Base-by-base conservation (phyloP, 2,888 invertebrate genomes). In the Anodontia alba region DNA sequence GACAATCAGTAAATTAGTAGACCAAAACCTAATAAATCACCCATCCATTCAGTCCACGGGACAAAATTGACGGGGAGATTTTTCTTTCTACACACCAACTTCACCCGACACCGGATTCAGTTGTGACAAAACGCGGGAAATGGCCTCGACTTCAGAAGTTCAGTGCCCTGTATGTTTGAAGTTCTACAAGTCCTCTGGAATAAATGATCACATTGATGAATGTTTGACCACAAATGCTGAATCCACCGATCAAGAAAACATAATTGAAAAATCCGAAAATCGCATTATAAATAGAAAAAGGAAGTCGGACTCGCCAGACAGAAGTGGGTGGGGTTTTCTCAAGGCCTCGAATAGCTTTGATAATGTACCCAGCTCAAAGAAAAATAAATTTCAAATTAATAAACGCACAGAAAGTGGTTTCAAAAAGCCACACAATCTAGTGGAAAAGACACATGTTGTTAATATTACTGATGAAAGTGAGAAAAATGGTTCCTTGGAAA, bases 101-200 rank as follows among this genome's bases (percentile, higher is more conserved):
- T 38, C 38, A n/a, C 17, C 5, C 17, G 29, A 57, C 57, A 57
- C 57, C 57, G 57, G 49, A 15, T 10, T 10, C 29, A 10, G 15
- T 33, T 62, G 31, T 62, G 33, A 62, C 62, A 62, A 33, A 29
- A 8, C 17, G 33, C 62, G 33, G 62, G 62, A 33, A 20, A 62
- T 62, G 62, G 62, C 23, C 31, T 2, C 62, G 17, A 2, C 10
- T 29, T 1, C n/a, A 1, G 31, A 54, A 36, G 69, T 81, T 20
- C 72, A 84, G 38, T 92, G 92, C 74, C 92, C 92, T 3, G 83
- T 91, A 17, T 92, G 92, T 82, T 76, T 80, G 8, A 83, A 84
- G 46, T 54, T 17, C 33, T 90, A 88, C 74, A 36, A 51, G 29
- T n/a, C 46, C 15, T 31, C 66, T 7, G 26, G 42, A 31, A 84